Evolutionary conservation across 2,888 invertebrate genomes (phyloP).

Genomic region (Acheta domesticus): DNA sequence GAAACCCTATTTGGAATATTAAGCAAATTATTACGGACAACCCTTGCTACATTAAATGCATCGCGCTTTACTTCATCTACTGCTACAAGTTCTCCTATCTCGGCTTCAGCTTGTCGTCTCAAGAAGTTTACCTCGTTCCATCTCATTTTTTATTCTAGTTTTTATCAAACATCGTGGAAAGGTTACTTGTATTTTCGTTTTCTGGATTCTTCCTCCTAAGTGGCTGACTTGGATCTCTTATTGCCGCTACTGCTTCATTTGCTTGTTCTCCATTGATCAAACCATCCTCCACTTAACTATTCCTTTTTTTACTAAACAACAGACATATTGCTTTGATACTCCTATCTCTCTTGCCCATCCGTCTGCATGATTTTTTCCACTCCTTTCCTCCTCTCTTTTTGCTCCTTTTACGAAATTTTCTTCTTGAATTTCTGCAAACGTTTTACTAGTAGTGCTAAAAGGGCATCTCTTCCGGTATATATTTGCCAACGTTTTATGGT

Average conservation of each 20-base stretch:
- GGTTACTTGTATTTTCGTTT: slow-evolving; percentile 9
- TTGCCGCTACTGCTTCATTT: neutral
- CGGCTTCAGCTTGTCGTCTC: too few species aligned
- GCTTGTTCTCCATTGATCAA: neutral
- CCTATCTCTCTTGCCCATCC: neutral
- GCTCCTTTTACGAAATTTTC: too few species aligned
- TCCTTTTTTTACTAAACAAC: slow-evolving; percentile 11
- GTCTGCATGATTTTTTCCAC: too few species aligned
- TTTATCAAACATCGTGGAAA: too few species aligned
- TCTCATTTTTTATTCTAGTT: too few species aligned
- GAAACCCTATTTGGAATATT: slow-evolving; percentile 20
- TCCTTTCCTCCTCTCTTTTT: too few species aligned
- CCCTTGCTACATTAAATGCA: slow-evolving; percentile 18
- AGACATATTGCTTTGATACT: slow-evolving; percentile 12
- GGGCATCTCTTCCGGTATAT: neutral
- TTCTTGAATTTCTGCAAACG: too few species aligned
- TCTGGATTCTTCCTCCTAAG: neutral
- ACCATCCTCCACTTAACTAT: slow-evolving; percentile 19
- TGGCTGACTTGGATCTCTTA: slow-evolving; percentile 7
- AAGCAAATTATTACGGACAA: slow-evolving; percentile 20
- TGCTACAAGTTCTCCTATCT: too few species aligned
- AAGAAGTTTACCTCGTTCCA: too few species aligned
- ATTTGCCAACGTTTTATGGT: slow-evolving; percentile 24
- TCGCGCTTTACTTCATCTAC: neutral
- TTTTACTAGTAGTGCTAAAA: too few species aligned